Percentiles rank a stretch among this genome's conserved stretches.
These are phyloP conservation scores for Anguilla marmorata DNA, from an alignment of 2,797 vertebrate genomes.

Conservation along the genomic window DNA sequence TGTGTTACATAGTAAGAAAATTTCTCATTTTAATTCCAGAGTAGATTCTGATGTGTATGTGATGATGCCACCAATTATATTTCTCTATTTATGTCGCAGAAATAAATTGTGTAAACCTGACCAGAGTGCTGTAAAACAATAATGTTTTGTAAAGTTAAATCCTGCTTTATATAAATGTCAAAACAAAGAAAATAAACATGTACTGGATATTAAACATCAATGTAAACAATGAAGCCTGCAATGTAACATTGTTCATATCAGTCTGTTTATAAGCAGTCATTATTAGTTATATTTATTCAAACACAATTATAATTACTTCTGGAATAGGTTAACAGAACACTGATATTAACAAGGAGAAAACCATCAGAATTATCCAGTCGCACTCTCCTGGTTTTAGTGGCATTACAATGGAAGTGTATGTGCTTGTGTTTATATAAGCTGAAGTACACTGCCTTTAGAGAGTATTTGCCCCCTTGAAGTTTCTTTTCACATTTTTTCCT, in stretches of 20 bases:
- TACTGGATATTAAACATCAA: too few relatives aligned
- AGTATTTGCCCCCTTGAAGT: too few relatives aligned
- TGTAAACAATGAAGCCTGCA: too few relatives aligned
- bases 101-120: background rate
- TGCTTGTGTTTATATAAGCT: background rate
- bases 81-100: background rate
- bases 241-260: background rate
- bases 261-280: conserved; percentile 19
- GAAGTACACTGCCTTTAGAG: too few relatives aligned
- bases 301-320: conserved; percentile 14
- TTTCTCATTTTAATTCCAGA: background rate
- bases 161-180: background rate
- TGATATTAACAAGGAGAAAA: conserved; percentile 4
- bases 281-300: background rate
- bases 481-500: too few relatives aligned
- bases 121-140: background rate
- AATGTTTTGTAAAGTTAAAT: background rate
- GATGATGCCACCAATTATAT: background rate
- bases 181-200: background rate
- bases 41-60: background rate
- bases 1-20: background rate
- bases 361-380: background rate
- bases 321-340: background rate
- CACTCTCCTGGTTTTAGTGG: background rate
- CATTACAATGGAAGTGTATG: background rate